These are phyloP conservation scores for Piscicola geometra DNA, from an alignment of 2,888 invertebrate genomes.

Conservation along the genomic window DNA sequence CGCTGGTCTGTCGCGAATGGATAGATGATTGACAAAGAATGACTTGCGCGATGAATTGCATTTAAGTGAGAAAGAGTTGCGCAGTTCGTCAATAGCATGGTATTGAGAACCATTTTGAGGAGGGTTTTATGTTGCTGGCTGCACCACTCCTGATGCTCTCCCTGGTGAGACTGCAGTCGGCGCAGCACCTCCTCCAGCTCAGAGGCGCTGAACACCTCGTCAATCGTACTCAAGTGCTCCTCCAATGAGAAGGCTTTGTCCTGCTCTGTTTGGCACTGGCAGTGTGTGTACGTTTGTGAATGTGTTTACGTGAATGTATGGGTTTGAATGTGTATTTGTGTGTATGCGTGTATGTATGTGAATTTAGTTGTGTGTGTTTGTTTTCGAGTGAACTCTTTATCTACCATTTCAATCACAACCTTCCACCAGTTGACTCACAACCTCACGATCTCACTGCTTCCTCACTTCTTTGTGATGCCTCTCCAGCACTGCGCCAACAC, in stretches of 20 bases:
- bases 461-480: slow-evolving; percentile 59
- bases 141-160: slow-evolving; percentile 68
- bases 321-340: no score
- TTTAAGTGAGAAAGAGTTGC: no score
- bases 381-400: background rate
- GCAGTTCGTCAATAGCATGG: no score
- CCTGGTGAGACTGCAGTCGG: slow-evolving; percentile 71
- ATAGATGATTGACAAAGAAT: no score
- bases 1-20: no score
- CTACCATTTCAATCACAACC: no score
- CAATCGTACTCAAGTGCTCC: slow-evolving; percentile 69
- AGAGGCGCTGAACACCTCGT: slow-evolving; percentile 70
- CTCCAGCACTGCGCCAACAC: slow-evolving; percentile 59
- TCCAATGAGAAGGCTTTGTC: slow-evolving; percentile 67
- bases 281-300: no score
- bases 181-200: slow-evolving; percentile 75
- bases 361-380: background rate
- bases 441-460: no score
- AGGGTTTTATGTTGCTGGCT: slow-evolving; percentile 67
- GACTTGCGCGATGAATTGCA: no score
- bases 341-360: background rate
- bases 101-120: slow-evolving; percentile 67
- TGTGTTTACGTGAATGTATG: no score
- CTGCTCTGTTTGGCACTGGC: slow-evolving; percentile 55
- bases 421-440: no score